Conservation (phyloP, 2,888 invertebrate genomes). For the Chrysodeixis includens region DNA sequence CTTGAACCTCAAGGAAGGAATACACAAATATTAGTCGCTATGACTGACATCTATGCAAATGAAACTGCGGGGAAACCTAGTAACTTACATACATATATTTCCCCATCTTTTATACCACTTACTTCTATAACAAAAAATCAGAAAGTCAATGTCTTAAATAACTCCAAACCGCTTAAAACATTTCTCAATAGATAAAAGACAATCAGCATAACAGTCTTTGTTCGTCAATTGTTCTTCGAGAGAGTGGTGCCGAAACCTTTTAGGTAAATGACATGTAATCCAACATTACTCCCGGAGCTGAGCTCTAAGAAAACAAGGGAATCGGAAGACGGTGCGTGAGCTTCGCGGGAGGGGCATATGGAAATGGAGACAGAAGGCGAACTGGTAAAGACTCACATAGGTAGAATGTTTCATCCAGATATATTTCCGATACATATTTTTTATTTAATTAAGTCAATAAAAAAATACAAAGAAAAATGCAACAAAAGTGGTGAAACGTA, state of each 20-base stretch:
- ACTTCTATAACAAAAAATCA: background rate
- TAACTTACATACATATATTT: no score
- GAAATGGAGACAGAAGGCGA: constrained; percentile 26
- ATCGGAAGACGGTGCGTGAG: constrained; percentile 12
- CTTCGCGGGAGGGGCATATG: background rate
- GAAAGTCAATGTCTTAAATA: background rate
- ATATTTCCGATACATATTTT: no score
- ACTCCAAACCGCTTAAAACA: background rate
- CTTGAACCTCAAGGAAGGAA: no score
- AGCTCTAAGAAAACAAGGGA: constrained; percentile 46
- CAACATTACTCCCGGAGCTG: constrained; percentile 41
- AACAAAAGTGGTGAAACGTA: no score
- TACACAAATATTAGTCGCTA: no score
- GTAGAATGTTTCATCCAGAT: no score
- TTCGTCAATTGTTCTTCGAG: constrained; percentile 22
- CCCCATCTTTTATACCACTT: no score
- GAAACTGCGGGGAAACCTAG: no score
- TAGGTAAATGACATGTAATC: constrained; percentile 44
- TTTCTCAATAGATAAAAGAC: background rate
- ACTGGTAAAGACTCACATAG: constrained; percentile 3
- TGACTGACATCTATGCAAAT: no score
- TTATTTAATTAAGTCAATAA: no score
- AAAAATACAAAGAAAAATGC: no score
- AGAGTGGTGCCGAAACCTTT: constrained; percentile 34
- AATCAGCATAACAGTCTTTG: constrained; percentile 5